Percentiles rank a stretch among this genome's conserved stretches.
Evolutionary conservation across 2,797 vertebrate species (phyloP).

Genomic region (Phrynocephalus guinanensis): DNA sequence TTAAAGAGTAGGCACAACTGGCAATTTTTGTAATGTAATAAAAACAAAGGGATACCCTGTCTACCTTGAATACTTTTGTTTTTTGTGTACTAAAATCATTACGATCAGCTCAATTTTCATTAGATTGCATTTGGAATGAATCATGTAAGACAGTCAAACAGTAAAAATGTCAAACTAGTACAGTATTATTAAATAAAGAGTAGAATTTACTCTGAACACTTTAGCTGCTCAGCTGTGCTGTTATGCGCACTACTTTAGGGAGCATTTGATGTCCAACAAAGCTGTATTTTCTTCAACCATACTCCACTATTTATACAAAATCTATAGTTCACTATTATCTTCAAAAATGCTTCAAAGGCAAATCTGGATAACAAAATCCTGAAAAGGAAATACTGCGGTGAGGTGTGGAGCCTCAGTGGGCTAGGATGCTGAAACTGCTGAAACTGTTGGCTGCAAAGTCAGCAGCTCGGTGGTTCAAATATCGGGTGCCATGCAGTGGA

Average conservation of each 20-base stretch:
- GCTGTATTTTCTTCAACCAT: constrained; percentile 45
- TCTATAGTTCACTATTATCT: constrained; percentile 69
- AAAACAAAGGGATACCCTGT: constrained; percentile 78
- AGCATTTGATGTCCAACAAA: constrained; percentile 66
- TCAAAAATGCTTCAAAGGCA: constrained; percentile 67
- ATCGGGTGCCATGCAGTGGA: no score
- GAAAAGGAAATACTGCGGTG: constrained; percentile 57
- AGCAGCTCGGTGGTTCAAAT: no score
- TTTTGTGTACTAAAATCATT: background rate
- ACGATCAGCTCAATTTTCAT: constrained; percentile 54
- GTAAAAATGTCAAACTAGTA: constrained; percentile 57
- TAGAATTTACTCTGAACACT: constrained; percentile 62
- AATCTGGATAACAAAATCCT: constrained; percentile 66
- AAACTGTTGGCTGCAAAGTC: no score
- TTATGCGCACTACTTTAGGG: constrained; percentile 59
- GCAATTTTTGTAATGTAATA: constrained; percentile 64
- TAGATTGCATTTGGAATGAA: constrained; percentile 74
- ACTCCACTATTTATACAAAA: constrained; percentile 43
- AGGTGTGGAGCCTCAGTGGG: no score
- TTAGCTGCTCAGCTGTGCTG: constrained; percentile 73
- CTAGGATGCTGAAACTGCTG: no score
- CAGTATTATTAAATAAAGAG: constrained; percentile 65
- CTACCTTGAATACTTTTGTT: constrained; percentile 63
- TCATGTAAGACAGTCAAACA: constrained; percentile 41
- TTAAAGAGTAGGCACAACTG: constrained; percentile 79